These are phyloP conservation scores for Mesorhabditis spiculigera DNA, from an alignment of 2,888 invertebrate genomes.

Conservation along the genomic window DNA sequence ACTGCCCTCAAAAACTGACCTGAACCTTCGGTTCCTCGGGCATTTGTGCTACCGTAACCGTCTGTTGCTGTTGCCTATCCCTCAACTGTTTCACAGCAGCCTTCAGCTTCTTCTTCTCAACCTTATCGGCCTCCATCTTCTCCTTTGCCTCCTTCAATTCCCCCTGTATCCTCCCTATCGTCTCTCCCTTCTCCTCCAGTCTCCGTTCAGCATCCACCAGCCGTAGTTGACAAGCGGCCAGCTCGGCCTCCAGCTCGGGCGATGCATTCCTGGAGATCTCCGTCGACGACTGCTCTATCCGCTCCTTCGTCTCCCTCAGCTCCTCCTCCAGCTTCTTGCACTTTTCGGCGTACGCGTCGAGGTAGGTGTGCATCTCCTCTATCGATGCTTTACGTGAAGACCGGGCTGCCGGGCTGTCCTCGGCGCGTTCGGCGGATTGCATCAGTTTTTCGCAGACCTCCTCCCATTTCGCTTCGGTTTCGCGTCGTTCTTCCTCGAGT, in stretches of 20 bases:
- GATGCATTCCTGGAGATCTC: neutral
- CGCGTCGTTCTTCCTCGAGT: conserved; percentile 23
- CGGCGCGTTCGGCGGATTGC: neutral
- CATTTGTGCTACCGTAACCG: no score
- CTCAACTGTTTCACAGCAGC: conserved; percentile 10
- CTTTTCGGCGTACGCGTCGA: conserved; percentile 28
- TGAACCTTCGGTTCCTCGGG: no score
- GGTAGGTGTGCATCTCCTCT: conserved; percentile 25
- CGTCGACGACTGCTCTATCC: neutral
- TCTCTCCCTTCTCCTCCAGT: conserved; percentile 23
- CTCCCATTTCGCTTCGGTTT: conserved; percentile 21
- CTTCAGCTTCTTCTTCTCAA: conserved; percentile 17
- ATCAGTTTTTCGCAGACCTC: conserved; percentile 13
- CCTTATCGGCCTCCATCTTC: conserved; percentile 8
- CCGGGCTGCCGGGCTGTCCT: neutral
- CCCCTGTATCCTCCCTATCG: conserved; percentile 15
- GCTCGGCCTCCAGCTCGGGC: neutral
- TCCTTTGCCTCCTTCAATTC: conserved; percentile 15
- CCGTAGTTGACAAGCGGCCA: neutral
- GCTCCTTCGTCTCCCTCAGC: neutral
- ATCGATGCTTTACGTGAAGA: neutral
- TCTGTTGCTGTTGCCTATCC: conserved; percentile 10
- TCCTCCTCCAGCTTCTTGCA: conserved; percentile 16
- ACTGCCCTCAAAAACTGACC: no score
- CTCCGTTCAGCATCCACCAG: neutral